Conservation (phyloP, 2,797 vertebrate genomes). For the Leptodactylus fallax region DNA sequence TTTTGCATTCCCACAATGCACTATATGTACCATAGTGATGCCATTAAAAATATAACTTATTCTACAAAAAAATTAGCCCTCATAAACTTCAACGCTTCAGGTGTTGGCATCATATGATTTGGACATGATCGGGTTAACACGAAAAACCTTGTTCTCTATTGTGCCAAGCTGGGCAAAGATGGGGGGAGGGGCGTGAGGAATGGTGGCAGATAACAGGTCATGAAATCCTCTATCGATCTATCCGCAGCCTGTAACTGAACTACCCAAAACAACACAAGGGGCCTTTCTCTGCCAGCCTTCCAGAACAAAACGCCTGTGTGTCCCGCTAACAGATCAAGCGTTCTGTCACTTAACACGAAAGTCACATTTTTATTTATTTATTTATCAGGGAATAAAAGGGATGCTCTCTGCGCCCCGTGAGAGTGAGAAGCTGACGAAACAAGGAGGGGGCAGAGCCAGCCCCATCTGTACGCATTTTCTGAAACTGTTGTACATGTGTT, state of each 20-base stretch:
- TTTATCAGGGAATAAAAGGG: conserved; percentile 54
- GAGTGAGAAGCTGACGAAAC: neutral
- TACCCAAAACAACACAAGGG: conserved; percentile 51
- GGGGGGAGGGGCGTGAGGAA: conserved; percentile 4
- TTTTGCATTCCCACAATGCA: too few species aligned
- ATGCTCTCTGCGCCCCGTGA: conserved; percentile 15
- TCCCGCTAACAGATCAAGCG: conserved; percentile 50
- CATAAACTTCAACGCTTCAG: too few species aligned
- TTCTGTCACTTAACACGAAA: conserved; percentile 57
- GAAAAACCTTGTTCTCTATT: conserved; percentile 10
- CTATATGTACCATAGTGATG: too few species aligned
- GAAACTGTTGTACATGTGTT: too few species aligned
- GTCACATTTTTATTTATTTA: conserved; percentile 58
- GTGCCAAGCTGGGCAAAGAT: conserved; percentile 53
- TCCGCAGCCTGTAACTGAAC: conserved; percentile 61
- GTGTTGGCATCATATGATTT: neutral
- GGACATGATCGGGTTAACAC: neutral
- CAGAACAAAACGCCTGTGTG: conserved; percentile 61
- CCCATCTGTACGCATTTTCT: neutral
- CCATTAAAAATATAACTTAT: too few species aligned
- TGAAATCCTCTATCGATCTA: conserved; percentile 59
- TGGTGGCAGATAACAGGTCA: conserved; percentile 58
- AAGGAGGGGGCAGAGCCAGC: conserved; percentile 6
- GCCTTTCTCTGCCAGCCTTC: conserved; percentile 49
- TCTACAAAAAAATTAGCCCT: too few species aligned